Percentiles rank a stretch among this genome's conserved stretches.
phyloP scores from a whole-genome alignment of 2,113 vertebrate species.

The Brachionichthys hirsutus region DNA sequence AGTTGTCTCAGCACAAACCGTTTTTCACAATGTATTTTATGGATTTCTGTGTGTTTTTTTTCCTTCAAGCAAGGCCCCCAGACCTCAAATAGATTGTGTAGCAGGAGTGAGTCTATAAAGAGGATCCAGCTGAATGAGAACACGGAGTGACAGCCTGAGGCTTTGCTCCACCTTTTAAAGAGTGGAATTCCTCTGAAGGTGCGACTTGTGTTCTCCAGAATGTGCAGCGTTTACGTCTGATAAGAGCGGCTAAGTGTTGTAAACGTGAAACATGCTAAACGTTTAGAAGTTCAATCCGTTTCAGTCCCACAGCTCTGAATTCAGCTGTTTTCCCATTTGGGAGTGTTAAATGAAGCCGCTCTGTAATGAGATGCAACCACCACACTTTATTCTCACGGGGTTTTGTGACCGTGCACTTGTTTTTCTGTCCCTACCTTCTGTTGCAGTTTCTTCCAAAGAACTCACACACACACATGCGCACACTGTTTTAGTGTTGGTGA shows the following conservation, averaged over 20 bases:
- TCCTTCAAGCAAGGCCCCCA: no score
- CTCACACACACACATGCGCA: background rate
- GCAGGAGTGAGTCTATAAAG: no score
- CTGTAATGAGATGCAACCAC: conserved; percentile 6
- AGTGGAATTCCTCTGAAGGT: no score
- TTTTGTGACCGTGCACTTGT: background rate
- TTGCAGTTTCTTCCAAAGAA: background rate
- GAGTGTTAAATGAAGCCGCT: conserved; percentile 7
- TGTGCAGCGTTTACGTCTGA: background rate
- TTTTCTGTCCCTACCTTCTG: conserved; percentile 17
- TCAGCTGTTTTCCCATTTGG: background rate
- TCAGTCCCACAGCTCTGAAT: background rate
- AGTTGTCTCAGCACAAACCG: no score
- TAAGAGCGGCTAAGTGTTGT: background rate
- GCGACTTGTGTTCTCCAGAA: no score
- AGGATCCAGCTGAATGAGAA: no score
- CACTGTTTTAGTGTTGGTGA: conserved; percentile 18
- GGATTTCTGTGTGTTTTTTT: no score
- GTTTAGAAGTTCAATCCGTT: background rate
- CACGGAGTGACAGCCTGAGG: no score
- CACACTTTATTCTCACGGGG: background rate
- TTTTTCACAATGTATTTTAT: no score
- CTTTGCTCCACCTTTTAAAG: no score
- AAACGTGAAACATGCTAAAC: no score
- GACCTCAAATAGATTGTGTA: no score